Conservation (phyloP, 1,140 invertebrate genomes). For the Drosophila subpulchrella region DNA sequence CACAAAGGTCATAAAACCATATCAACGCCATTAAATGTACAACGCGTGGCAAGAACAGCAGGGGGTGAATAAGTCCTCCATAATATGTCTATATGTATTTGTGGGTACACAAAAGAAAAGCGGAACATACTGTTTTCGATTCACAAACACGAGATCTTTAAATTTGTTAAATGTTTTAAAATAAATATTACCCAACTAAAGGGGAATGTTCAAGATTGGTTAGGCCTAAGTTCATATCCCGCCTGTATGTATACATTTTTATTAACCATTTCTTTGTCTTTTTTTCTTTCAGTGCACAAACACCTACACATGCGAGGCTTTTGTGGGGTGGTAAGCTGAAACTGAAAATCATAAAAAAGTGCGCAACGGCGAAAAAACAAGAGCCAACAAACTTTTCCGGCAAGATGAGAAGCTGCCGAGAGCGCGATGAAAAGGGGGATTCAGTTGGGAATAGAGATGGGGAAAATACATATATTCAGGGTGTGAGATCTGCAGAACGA, state of each 20-base stretch:
- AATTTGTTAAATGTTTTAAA: background rate
- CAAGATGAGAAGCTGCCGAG: conserved; percentile 49
- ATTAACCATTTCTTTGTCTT: too few species aligned
- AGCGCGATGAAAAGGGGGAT: conserved; percentile 38
- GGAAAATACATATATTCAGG: background rate
- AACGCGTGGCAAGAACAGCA: conserved; percentile 57
- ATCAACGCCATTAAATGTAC: conserved; percentile 83
- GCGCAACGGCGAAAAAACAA: conserved; percentile 61
- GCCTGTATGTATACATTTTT: too few species aligned
- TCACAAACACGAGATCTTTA: background rate
- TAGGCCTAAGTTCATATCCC: too few species aligned
- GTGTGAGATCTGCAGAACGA: conserved; percentile 26
- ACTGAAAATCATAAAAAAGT: conserved; percentile 76
- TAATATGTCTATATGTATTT: conserved; percentile 22
- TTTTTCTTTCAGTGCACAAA: conserved; percentile 7
- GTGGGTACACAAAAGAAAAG: conserved; percentile 14
- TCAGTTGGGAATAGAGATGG: conserved; percentile 29
- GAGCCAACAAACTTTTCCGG: conserved; percentile 43
- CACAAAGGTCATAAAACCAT: conserved; percentile 83
- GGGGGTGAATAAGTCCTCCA: conserved; percentile 21
- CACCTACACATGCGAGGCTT: conserved; percentile 33
- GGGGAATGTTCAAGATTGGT: too few species aligned
- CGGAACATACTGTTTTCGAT: background rate
- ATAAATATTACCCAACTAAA: too few species aligned
- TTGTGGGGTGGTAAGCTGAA: conserved; percentile 36